These are phyloP conservation scores for Pseudomyrmex sp. DNA, from an alignment of 1,140 invertebrate species.

Conservation along the genomic window DNA sequence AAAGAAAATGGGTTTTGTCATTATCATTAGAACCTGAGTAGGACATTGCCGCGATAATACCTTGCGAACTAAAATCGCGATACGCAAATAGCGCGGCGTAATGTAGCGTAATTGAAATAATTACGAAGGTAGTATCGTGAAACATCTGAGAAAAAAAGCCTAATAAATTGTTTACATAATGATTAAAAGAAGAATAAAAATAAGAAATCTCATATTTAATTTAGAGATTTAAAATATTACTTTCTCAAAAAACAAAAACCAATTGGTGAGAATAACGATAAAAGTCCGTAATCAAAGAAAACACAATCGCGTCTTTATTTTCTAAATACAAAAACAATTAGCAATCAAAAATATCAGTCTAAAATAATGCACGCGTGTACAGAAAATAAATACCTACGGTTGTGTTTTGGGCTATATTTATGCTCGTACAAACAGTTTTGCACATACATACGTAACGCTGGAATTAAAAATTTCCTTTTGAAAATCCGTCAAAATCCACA, in stretches of 20 bases:
- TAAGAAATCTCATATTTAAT: no score
- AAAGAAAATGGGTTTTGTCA: constrained; percentile 56
- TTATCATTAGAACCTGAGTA: constrained; percentile 39
- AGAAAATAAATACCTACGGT: neutral
- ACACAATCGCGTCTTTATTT: constrained; percentile 20
- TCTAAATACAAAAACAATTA: constrained; percentile 23
- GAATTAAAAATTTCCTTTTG: constrained; percentile 1
- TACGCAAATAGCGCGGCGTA: constrained; percentile 12
- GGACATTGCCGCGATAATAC: constrained; percentile 32
- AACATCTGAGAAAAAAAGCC: constrained; percentile 3
- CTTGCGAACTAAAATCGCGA: constrained; percentile 23
- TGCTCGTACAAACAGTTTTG: neutral
- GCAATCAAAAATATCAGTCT: constrained; percentile 33
- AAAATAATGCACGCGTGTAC: neutral
- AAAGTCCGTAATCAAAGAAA: neutral
- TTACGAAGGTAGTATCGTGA: neutral
- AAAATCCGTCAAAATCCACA: constrained; percentile 35
- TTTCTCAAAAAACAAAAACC: no score
- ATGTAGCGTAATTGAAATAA: constrained; percentile 29
- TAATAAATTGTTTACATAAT: constrained; percentile 12
- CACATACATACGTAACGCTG: neutral
- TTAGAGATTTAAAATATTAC: no score
- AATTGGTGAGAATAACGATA: no score
- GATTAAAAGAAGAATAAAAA: neutral
- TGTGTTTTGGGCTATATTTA: constrained; percentile 12